These are phyloP conservation scores for Urocynchramus pylzowi DNA, from an alignment of 2,113 vertebrate species.

Conservation along the genomic window DNA sequence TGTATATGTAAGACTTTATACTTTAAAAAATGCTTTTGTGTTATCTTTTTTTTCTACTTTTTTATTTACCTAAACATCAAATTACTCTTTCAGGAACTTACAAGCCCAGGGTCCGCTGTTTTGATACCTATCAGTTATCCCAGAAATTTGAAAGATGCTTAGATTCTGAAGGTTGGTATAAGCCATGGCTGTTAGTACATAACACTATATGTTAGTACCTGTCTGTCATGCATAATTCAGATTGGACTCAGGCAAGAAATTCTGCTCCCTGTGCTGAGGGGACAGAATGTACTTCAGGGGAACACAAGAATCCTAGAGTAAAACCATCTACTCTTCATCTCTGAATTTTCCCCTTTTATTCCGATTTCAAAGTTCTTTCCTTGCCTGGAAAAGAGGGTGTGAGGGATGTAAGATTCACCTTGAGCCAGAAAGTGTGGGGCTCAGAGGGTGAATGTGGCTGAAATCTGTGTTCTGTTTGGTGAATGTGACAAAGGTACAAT, in stretches of 20 bases:
- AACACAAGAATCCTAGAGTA: neutral
- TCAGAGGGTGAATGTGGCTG: neutral
- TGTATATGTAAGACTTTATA: neutral
- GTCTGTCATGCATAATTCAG: neutral
- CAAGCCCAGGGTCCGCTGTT: constrained; percentile 93
- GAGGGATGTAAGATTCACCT: neutral
- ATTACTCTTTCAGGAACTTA: constrained; percentile 85
- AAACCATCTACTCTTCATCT: neutral
- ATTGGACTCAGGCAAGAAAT: neutral
- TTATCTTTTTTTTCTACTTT: neutral
- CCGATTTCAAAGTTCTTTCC: neutral
- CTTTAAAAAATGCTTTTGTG: neutral
- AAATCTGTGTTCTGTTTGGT: neutral
- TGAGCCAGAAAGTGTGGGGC: rapidly evolving
- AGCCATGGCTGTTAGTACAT: neutral
- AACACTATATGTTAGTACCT: neutral
- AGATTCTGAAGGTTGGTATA: constrained; percentile 88
- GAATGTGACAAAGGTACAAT: rapidly evolving
- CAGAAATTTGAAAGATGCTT: constrained; percentile 97
- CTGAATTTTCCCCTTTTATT: neutral
- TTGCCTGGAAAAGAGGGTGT: neutral
- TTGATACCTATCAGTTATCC: constrained; percentile 92
- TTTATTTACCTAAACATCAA: neutral
- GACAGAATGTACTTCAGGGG: neutral
- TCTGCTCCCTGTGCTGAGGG: neutral